Evolutionary conservation across 2,888 invertebrate genomes (phyloP), one percentile per base, ranked within the genome.

Genomic region (Lithosia quadra): DNA sequence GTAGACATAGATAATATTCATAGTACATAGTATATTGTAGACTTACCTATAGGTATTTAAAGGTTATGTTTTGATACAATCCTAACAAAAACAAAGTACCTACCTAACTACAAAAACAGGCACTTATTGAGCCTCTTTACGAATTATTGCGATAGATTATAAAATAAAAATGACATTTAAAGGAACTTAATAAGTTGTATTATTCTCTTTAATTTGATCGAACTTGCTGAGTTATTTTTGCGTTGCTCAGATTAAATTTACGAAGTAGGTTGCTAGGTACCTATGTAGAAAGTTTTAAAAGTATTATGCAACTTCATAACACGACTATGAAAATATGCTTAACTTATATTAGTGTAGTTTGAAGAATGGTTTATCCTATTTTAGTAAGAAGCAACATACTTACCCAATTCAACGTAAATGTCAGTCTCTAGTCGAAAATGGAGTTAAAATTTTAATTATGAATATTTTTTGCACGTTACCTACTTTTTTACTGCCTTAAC

Each of bases 11-110:
- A n/a, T n/a, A 21, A 22, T 34, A 43, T 59, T 59, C 1, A 7
- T 34, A 15, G 11, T 9, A 28, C 2, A 4, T 58, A 7, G 33
- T 58, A 22, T 28, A 9, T 56, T 24, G 11, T 0, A 5, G 4
- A 22, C 13, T 9, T 21, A 10, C 8, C 1, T n/a, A 18, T 49
- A 49, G 9, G 7, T n/a, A n/a, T n/a, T n/a, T n/a, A n/a, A n/a
- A 56, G 55, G 33, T 58, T 58, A 58, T 49, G 33, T 58, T 58
- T 58, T 24, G 58, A 24, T 33, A 15, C 15, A 28, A 58, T 18
- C n/a, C 24, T 22, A 57, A n/a, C n/a, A 49, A 49, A 49, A n/a
- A n/a, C 49, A 49, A 49, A 49, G 9, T 49, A 49, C 7, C 0
- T 49, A 18, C n/a, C n/a, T n/a, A n/a, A n/a, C n/a, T n/a, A n/a